These are phyloP conservation scores for Lepus oiostolus DNA, from an alignment of 2,797 vertebrate species.

Conservation along the genomic window DNA sequence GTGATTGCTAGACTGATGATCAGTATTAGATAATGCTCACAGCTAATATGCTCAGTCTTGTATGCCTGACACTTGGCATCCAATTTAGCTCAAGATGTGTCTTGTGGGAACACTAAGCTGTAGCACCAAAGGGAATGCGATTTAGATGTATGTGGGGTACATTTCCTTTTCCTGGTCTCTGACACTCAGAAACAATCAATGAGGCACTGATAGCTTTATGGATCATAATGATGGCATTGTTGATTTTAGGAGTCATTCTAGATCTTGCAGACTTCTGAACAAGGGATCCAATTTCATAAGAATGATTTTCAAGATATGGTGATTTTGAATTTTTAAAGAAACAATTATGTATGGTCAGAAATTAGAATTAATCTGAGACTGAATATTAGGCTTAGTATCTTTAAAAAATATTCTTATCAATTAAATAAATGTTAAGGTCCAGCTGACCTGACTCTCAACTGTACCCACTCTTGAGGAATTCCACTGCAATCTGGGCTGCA, in stretches of 20 bases:
- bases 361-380: background rate
- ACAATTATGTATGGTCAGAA: background rate
- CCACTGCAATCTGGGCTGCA: background rate
- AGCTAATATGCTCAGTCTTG: conserved; percentile 30
- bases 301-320: conserved; percentile 53
- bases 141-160: conserved; percentile 50
- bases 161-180: conserved; percentile 69
- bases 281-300: conserved; percentile 58
- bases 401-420: background rate
- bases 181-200: conserved; percentile 80
- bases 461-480: too few species aligned
- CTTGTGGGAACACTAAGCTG: background rate
- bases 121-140: conserved; percentile 25
- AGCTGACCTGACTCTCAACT: background rate
- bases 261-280: conserved; percentile 38
- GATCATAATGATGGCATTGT: conserved; percentile 71
- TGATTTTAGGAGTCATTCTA: conserved; percentile 64
- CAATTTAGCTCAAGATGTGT: conserved; percentile 55
- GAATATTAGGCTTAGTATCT: background rate
- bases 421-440: background rate
- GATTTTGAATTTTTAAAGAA: conserved; percentile 7
- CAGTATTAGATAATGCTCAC: background rate
- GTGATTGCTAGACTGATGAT: background rate
- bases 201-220: conserved; percentile 79
- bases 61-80: conserved; percentile 5